Evolutionary conservation across 1,140 invertebrate genomes (phyloP).

Genomic region (Kradibia gibbosae): DNA sequence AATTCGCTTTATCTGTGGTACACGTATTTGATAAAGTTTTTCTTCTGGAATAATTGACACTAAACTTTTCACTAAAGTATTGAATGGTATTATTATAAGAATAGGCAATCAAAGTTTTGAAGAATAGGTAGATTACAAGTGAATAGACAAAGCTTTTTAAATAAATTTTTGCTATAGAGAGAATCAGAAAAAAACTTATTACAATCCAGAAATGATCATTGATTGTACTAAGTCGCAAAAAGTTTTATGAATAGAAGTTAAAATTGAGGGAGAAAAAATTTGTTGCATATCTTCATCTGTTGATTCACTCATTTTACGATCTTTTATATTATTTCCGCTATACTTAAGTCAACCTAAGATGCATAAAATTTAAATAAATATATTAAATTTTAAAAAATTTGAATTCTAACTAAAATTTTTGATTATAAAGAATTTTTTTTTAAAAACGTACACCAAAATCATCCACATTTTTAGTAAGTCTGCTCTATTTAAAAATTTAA

Average conservation of each 20-base stretch:
- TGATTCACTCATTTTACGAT: background rate
- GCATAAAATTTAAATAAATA: background rate
- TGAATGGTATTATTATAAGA: background rate
- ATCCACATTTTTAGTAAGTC: background rate
- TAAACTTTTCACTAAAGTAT: too few species aligned
- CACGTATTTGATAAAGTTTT: too few species aligned
- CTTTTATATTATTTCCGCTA: background rate
- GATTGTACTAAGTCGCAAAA: constrained; percentile 18
- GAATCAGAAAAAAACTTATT: constrained; percentile 1
- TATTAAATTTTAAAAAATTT: background rate
- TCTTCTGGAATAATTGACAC: too few species aligned
- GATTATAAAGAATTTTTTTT: background rate
- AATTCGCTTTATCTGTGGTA: too few species aligned
- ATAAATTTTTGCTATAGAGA: background rate
- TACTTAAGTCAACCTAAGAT: background rate
- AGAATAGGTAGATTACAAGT: background rate
- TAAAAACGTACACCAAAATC: too few species aligned
- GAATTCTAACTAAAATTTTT: background rate
- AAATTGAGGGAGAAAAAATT: constrained; percentile 18
- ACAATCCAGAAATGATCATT: background rate
- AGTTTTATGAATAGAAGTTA: constrained; percentile 27
- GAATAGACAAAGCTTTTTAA: background rate
- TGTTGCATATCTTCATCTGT: background rate
- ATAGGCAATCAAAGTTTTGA: background rate
- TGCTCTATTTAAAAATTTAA: background rate